Percentiles rank a stretch among this genome's conserved stretches.
These are phyloP conservation scores for Beris chalybata DNA, from an alignment of 2,888 invertebrate genomes.

Conservation along the genomic window DNA sequence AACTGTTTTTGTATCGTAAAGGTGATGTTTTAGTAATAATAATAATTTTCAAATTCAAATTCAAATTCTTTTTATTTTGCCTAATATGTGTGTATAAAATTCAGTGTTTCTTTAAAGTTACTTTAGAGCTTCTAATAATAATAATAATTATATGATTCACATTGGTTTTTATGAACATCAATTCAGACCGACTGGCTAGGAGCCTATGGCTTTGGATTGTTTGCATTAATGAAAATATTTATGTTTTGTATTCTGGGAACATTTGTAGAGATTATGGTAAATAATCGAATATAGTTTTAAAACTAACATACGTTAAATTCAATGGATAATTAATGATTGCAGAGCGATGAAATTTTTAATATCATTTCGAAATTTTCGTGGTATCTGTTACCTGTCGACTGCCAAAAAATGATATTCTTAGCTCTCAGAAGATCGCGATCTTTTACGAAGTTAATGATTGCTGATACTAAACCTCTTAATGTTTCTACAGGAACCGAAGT, in stretches of 20 bases:
- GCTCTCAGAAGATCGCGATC: neutral
- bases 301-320: neutral
- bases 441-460: constrained; percentile 4
- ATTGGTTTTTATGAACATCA: neutral
- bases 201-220: constrained; percentile 12
- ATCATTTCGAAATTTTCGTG: constrained; percentile 3
- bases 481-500: constrained; percentile 14
- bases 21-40: constrained; percentile 2
- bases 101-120: no score
- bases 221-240: constrained; percentile 15
- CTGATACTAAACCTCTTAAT: neutral
- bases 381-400: constrained; percentile 10
- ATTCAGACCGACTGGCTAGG: constrained; percentile 18
- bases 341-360: neutral
- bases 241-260: constrained; percentile 8
- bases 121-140: no score
- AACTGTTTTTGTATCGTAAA: constrained; percentile 12
- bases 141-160: no score
- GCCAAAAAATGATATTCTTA: constrained; percentile 11
- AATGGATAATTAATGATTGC: neutral
- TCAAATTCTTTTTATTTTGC: no score
- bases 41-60: no score
- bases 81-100: no score
- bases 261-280: constrained; percentile 12
- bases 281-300: neutral